Evolutionary conservation across 2,113 vertebrate genomes (phyloP).

Genomic region (Pluvianellus socialis): DNA sequence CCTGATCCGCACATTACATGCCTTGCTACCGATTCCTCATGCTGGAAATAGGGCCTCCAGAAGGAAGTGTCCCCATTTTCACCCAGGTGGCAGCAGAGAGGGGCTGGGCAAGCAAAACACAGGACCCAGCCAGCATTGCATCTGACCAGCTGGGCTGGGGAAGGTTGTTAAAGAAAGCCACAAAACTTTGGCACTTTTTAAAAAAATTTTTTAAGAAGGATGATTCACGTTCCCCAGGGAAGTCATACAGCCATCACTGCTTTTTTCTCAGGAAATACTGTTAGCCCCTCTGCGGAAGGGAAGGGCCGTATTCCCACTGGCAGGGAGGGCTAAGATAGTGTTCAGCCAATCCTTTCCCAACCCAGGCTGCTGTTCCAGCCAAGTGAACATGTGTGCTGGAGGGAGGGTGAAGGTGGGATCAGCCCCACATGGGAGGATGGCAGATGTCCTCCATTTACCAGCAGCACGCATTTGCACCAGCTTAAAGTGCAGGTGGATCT

Average conservation of each 20-base stretch:
- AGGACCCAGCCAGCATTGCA: not conserved
- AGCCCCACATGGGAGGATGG: not conserved
- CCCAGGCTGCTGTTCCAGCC: not conserved
- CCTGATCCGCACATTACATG: not conserved
- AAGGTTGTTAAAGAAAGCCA: not conserved
- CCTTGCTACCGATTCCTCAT: not conserved
- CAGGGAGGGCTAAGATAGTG: not conserved
- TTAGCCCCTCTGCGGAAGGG: not conserved
- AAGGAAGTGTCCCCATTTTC: not conserved
- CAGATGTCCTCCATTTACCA: not conserved
- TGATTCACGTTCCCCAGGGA: not conserved
- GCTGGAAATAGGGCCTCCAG: not conserved
- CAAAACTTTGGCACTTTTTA: not conserved
- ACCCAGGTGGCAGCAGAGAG: not conserved
- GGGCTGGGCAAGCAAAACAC: not conserved
- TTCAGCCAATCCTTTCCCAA: not conserved
- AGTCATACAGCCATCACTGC: not conserved
- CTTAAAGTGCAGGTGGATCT: not conserved
- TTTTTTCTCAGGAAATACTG: not conserved
- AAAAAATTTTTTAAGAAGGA: too few species aligned
- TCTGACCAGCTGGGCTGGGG: not conserved
- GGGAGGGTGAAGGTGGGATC: not conserved
- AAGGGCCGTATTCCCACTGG: too few species aligned
- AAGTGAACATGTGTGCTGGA: not conserved
- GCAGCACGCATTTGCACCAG: not conserved